Evolutionary conservation across 2,888 invertebrate genomes (phyloP).

Genomic region (Melanargia galathea): DNA sequence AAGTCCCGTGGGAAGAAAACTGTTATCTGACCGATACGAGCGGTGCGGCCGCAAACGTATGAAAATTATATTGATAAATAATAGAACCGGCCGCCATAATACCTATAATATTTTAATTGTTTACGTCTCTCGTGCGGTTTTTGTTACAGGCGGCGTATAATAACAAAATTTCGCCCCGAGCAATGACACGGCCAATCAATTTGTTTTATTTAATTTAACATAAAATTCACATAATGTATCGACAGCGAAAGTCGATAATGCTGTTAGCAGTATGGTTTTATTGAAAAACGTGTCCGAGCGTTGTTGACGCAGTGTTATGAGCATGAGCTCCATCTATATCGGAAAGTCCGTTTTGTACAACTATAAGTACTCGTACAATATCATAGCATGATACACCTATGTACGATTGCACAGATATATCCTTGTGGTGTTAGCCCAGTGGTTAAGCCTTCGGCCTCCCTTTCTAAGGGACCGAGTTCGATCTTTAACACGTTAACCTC

Average conservation of each 20-base stretch:
- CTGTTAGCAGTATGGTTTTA: constrained; percentile 21
- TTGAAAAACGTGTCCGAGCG: constrained; percentile 3
- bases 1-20: constrained; percentile 75
- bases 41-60: constrained; percentile 59
- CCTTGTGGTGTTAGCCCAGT: no score
- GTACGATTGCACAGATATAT: no score
- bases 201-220: constrained; percentile 67
- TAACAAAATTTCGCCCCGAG: constrained; percentile 58
- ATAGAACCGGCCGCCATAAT: constrained; percentile 51
- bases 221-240: constrained; percentile 31
- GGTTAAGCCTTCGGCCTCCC: no score
- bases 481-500: no score
- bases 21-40: constrained; percentile 58
- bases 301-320: constrained; percentile 14
- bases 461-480: no score
- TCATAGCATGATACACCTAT: no score
- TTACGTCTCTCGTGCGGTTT: constrained; percentile 67
- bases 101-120: constrained; percentile 67
- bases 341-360: neutral
- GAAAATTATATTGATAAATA: constrained; percentile 52
- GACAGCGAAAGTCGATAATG: constrained; percentile 31
- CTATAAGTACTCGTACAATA: neutral
- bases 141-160: constrained; percentile 58
- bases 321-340: neutral
- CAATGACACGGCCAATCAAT: constrained; percentile 58